Evolutionary conservation across 92 coral and sea anemone genomes (phyloP), one percentile per base, ranked within the genome.

Genomic region (Nematostella vectensis): DNA sequence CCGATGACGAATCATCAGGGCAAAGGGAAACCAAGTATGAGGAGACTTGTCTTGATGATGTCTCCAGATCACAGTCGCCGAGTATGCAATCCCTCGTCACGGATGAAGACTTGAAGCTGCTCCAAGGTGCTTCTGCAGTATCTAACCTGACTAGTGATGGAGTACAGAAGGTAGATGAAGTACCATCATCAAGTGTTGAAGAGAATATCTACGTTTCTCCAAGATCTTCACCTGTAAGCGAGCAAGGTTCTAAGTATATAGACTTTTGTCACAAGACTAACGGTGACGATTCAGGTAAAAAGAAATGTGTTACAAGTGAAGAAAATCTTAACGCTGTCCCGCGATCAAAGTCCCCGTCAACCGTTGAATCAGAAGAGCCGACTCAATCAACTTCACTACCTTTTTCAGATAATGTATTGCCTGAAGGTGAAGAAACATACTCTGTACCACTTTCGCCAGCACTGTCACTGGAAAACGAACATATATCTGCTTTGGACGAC

Each of bases 381-480:
- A 33, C 40, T 6, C n/a, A n/a, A n/a, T n/a, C n/a, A n/a, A 6
- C 40, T 33, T 6, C 40, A 33, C 8, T 6, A 15, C 40, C 40
- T 33, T 33, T 33, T 6, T 6, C 40, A 33, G 40, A 33, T 33
- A 33, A 6, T 33, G 15, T 33, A 6, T 6, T 6, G 40, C 53
- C 18, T 15, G 25, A 47, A n/a, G 18, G 53, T 4, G 70, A 55
- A 6, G 70, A 55, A 6, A 19, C 68, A 27, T 75, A 75, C 31
- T 59, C 82, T 11, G 76, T 68, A n/a, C 82, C 82, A 0, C 37
- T 44, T 0, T 39, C 76, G 27, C 29, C 65, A 4, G 65, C 68
- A 6, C 62, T 59, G 30, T 62, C 67, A 33, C 65, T 61, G 3
- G 54, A 44, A 13, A 47, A 56, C 38, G 51, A 39, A 20, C 24